Evolutionary conservation across 2,797 vertebrate genomes (phyloP), one percentile per base, ranked within the genome.

Genomic region (Eleutherodactylus coqui): DNA sequence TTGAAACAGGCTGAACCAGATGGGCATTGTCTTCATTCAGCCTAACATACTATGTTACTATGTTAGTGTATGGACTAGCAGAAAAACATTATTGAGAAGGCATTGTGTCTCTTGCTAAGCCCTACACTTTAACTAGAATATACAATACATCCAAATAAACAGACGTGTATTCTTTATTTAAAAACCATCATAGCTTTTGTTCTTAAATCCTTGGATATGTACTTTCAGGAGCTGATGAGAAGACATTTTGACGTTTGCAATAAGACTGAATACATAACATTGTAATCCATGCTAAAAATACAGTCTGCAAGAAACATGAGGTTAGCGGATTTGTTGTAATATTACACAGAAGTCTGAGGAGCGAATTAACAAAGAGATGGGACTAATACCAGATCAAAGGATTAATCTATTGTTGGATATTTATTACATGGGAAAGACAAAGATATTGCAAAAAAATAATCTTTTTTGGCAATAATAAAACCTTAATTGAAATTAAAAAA

Each of bases 201-300:
- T 51, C 13, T 10, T 17, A 29, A 32, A 45, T 75, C 73, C 27
- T 17, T 76, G 17, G 2, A 53, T 36, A 36, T 47, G 43, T 21
- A 47, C 7, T 67, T 43, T 24, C 9, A 49, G 47, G 19, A 80
- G 16, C 79, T 45, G 60, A 34, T 67, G 53, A 80, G 27, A 62
- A 43, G 14, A 80, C 41, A n/a, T 32, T 80, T 64, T 27, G 36
- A 62, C 14, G 24, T 80, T 64, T 47, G 17, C 60, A 64, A 32
- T 64, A 60, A 81, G 69, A 43, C 27, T 41, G 36, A 75, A 83
- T 14, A 58, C 49, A 83, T 73, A 73, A 38, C 69, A 55, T 83
- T 43, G 4, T 82, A 82, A 75, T 83, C 81, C 81, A 75, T 58
- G 69, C 51, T 83, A 83, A 73, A 73, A 83, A 83, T 83, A 83